phyloP scores from a whole-genome alignment of 2,113 vertebrate species.

The Mastomys coucha region DNA sequence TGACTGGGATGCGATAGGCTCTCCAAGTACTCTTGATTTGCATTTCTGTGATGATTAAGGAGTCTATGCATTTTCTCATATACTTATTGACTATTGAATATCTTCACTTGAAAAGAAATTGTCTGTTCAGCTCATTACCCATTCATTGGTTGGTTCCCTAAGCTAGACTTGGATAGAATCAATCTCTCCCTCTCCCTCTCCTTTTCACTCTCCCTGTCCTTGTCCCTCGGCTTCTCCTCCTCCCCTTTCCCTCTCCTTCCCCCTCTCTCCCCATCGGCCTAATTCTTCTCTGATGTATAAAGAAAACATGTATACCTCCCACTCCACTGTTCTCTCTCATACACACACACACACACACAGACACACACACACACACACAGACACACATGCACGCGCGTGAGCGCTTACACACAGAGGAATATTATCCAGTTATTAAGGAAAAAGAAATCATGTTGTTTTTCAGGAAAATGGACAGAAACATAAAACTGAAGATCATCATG shows the following conservation, averaged over 20 bases:
- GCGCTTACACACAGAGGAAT: neutral
- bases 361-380: neutral
- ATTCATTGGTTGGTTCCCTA: neutral
- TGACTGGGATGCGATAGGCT: neutral
- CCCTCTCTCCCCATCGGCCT: too few species aligned
- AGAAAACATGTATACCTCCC: neutral
- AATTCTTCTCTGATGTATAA: neutral
- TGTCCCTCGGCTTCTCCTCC: neutral
- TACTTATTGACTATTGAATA: neutral
- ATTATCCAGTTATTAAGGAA: neutral
- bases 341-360: too few species aligned
- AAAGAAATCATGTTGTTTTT: neutral
- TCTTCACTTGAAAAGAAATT: neutral
- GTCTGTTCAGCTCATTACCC: neutral
- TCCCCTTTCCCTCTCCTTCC: neutral
- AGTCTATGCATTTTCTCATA: neutral
- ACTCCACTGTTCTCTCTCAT: too few species aligned
- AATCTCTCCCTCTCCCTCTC: neutral
- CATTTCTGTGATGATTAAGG: neutral
- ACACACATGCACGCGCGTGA: too few species aligned
- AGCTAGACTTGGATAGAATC: neutral
- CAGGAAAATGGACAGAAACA: neutral
- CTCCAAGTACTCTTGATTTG: neutral
- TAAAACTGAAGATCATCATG: neutral
- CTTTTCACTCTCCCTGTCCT: neutral